Evolutionary conservation across 2,888 invertebrate species (phyloP), one percentile per base, ranked within the genome.

Genomic region (Nomada ruficornis): DNA sequence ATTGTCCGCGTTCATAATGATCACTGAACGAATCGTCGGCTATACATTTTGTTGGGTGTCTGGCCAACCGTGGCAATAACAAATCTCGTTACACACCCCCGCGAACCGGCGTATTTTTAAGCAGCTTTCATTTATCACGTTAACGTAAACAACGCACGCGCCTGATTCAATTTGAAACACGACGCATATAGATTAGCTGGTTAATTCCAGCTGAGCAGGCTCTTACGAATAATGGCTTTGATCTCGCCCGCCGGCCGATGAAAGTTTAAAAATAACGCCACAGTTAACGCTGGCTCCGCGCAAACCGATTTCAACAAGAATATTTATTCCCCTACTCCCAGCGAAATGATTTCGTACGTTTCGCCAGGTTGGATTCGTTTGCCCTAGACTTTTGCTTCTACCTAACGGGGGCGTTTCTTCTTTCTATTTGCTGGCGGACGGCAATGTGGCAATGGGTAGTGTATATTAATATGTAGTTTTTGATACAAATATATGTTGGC

Each of bases 151-250:
- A 80, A 63, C 73, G 85, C 87, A 86, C 87, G 87, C 85, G 77
- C 81, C 84, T 89, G 90, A 91, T 90, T 91, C 88, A 89, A 90
- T 91, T 87, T 87, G 81, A 87, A 90, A 90, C 87, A 84, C 83
- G 88, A 76, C 76, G 84, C 88, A 81, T 59, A 72, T 85, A 90
- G 87, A 90, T 90, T 89, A 88, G 72, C 75, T 68, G 81, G 84
- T 88, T 91, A 88, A 91, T 89, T 87, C 87, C 80, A 80, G 77
- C 73, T 29, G 60, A 69, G 44, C 76, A 80, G 83, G 75, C 80
- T 69, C 69, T 63, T 60, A 20, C 77, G 70, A 81, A 75, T 82
- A 79, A 88, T 75, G 69, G 59, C 52, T 18, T 77, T 68, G 82
- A 77, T 86, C 77, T 79, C 80, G 77, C 26, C 20, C 62, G 54